A percentile compares a stretch with the other conserved stretches of the same genome.
Evolutionary conservation across 2,888 invertebrate species (phyloP).

Genomic region (Bruchidius siliquastri): DNA sequence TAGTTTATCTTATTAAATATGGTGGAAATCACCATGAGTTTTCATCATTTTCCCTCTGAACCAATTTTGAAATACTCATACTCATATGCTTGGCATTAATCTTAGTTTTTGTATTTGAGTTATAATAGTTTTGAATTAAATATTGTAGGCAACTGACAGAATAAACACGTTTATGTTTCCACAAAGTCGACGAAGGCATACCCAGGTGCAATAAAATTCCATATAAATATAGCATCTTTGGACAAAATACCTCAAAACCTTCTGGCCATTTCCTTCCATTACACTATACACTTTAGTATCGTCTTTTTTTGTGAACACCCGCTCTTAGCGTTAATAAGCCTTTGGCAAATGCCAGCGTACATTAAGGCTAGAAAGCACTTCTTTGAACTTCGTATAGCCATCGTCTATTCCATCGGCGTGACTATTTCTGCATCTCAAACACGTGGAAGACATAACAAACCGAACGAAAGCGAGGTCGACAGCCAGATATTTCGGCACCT

Average conservation of each 20-base stretch:
- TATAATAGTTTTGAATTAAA: no score
- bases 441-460: constrained; percentile 26
- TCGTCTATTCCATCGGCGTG: neutral
- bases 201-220: neutral
- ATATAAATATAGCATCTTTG: neutral
- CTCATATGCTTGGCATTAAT: no score
- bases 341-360: neutral
- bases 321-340: neutral
- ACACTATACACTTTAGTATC: neutral
- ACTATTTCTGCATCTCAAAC: constrained; percentile 3
- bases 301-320: neutral
- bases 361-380: neutral
- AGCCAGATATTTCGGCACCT: constrained; percentile 33
- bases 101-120: no score
- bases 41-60: no score
- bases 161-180: no score
- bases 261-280: neutral
- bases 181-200: neutral
- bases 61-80: no score
- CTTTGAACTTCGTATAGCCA: neutral
- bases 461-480: constrained; percentile 25
- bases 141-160: no score
- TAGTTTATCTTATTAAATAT: no score
- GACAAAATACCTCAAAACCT: neutral
- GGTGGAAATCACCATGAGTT: no score